Evolutionary conservation across 2,888 invertebrate species (phyloP), one percentile per base, ranked within the genome.

Genomic region (Steinernema hermaphroditum): DNA sequence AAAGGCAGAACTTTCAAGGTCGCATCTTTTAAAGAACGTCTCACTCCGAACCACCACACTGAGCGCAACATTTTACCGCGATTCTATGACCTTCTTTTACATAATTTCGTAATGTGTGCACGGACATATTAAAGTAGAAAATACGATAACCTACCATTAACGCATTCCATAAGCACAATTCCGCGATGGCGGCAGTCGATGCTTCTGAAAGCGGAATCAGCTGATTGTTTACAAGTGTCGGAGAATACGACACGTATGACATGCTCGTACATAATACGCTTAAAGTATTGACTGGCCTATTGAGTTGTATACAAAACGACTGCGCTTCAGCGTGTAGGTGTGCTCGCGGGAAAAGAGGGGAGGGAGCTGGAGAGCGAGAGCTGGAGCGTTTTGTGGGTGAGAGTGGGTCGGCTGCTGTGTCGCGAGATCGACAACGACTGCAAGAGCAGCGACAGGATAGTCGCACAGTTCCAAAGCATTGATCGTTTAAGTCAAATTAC

Each of bases 341-440:
- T 62, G 62, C 14, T 62, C 27, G 54, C 22, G 54, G 24, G 29
- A 62, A 62, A 62, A 19, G 29, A 62, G 62, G 32, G 29, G 62
- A 37, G 27, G 27, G 62, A 62, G 62, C 29, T n/a, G n/a, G 27
- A 16, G 62, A 32, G 62, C 62, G 62, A 29, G 62, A 62, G 32
- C 62, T 62, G 32, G 29, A 62, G 62, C 62, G 62, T 62, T 62
- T 62, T 29, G 62, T 34, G 32, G 62, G 62, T 62, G 62, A 62
- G 32, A 29, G 62, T 62, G 62, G 62, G 62, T 62, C 62, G 62
- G 16, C 27, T 6, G 19, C 54, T 62, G 62, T 62, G 62, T 62
- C 62, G 62, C 62, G 16, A 62, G 62, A 62, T 16, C 29, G 62
- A 34, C 62, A n/a, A 62, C 62, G 34, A 50, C 50, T 46, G 46